These are phyloP conservation scores for Nebria salina DNA, from an alignment of 2,888 invertebrate species.

Conservation along the genomic window DNA sequence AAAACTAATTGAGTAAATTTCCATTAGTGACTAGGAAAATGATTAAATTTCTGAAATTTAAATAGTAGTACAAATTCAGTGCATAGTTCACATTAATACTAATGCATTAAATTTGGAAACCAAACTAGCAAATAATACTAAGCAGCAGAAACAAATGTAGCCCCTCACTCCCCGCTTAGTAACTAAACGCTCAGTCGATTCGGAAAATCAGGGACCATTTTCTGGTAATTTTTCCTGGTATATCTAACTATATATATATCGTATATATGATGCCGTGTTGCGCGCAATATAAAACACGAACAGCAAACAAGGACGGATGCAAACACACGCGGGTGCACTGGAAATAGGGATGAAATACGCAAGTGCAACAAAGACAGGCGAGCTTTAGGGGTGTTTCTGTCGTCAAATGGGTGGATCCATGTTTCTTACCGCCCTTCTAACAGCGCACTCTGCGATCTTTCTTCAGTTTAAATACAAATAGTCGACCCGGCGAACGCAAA, in stretches of 20 bases:
- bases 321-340: background rate
- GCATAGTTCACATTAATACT: too few relatives aligned
- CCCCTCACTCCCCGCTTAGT: constrained; percentile 10
- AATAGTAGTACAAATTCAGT: too few relatives aligned
- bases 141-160: background rate
- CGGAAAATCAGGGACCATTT: constrained; percentile 47
- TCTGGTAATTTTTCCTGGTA: constrained; percentile 45
- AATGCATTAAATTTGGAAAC: too few relatives aligned
- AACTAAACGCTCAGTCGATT: constrained; percentile 45
- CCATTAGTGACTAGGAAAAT: too few relatives aligned
- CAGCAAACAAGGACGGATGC: constrained; percentile 11
- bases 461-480: constrained; percentile 39
- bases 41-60: too few relatives aligned
- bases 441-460: constrained; percentile 32
- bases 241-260: background rate
- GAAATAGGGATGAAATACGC: background rate
- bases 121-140: background rate
- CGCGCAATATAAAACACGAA: constrained; percentile 29
- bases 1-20: too few relatives aligned
- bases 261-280: background rate
- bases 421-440: constrained; percentile 58
- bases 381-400: constrained; percentile 59
- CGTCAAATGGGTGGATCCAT: constrained; percentile 60
- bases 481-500: constrained; percentile 19
- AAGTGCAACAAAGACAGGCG: constrained; percentile 44